Evolutionary conservation across 2,113 vertebrate species (phyloP).

Genomic region (Calyptomena viridis): DNA sequence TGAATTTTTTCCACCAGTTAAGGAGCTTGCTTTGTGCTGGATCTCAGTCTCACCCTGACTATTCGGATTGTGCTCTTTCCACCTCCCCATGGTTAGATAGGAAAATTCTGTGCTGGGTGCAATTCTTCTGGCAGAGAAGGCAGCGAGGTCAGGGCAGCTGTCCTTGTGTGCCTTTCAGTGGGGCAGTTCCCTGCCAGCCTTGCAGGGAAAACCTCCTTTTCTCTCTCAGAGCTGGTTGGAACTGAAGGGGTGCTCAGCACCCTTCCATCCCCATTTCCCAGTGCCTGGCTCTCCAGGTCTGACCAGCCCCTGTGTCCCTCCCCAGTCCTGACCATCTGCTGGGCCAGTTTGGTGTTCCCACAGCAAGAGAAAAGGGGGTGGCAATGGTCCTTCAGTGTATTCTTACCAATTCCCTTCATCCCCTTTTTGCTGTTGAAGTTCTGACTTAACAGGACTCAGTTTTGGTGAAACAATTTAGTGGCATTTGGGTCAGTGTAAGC

Average conservation of each 20-base stretch:
- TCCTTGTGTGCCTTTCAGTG: not conserved
- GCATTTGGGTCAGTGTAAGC: not conserved
- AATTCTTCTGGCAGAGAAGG: not conserved
- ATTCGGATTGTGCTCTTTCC: not conserved
- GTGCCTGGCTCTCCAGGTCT: too few relatives aligned
- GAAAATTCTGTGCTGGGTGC: not conserved
- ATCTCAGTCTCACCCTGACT: not conserved
- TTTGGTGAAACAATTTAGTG: not conserved
- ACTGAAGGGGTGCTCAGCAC: not conserved
- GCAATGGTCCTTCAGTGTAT: not conserved
- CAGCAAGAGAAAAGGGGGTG: not conserved
- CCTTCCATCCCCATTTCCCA: not conserved
- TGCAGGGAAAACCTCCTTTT: not conserved
- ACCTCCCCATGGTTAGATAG: not conserved
- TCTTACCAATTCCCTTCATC: not conserved
- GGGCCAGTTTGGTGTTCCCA: not conserved
- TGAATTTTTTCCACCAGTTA: not conserved
- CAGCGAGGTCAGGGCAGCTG: not conserved
- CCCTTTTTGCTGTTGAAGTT: not conserved
- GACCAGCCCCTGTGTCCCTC: too few relatives aligned
- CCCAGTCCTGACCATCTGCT: fast-evolving
- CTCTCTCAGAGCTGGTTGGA: not conserved
- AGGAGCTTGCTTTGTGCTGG: not conserved
- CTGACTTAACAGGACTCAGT: not conserved
- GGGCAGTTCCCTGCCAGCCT: not conserved